These are phyloP conservation scores for Aegotheles bennettii DNA, from an alignment of 2,113 vertebrate species.

Conservation along the genomic window DNA sequence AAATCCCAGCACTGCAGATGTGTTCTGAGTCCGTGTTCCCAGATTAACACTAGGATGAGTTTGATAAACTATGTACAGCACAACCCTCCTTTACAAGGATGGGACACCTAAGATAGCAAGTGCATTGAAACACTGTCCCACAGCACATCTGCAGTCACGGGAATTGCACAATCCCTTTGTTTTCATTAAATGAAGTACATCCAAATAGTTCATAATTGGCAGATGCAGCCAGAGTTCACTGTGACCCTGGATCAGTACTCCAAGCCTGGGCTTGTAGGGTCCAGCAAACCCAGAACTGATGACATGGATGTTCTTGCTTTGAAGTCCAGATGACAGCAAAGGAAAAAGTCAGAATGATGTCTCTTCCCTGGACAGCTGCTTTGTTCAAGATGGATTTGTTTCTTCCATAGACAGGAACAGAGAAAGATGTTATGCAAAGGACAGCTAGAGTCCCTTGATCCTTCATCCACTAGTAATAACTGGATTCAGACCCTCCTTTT, in stretches of 20 bases:
- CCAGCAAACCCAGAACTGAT: background rate
- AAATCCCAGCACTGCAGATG: background rate
- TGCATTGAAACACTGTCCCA: background rate
- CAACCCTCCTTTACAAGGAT: fast-evolving
- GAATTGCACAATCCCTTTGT: background rate
- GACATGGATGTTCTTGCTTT: background rate
- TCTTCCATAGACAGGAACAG: fast-evolving
- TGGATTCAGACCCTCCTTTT: background rate
- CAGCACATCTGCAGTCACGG: background rate
- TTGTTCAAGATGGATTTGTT: background rate
- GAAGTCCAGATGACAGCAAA: background rate
- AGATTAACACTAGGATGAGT: background rate
- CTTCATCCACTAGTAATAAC: background rate
- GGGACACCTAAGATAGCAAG: background rate
- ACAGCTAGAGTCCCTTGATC: background rate
- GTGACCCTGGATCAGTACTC: background rate
- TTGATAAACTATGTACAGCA: background rate
- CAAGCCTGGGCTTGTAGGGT: background rate
- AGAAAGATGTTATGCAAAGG: background rate
- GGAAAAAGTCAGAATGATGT: background rate
- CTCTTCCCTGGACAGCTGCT: background rate
- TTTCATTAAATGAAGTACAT: background rate
- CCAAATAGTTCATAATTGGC: background rate
- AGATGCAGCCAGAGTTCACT: background rate
- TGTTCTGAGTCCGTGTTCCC: background rate